phyloP scores from a whole-genome alignment of 2,797 vertebrate species.

The Sebastes miniatus region DNA sequence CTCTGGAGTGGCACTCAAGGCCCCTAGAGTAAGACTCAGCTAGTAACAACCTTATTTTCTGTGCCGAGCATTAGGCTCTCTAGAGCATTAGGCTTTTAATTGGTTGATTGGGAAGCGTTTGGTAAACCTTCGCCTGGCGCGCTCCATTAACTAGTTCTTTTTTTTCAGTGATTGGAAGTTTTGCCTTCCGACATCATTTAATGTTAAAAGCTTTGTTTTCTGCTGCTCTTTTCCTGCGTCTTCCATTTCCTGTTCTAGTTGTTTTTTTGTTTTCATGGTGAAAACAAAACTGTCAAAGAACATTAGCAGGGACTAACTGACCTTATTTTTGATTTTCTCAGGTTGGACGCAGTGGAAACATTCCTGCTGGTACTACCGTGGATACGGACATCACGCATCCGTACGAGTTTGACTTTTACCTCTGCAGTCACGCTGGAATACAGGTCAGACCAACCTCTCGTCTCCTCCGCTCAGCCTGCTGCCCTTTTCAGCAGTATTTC shows the following conservation, averaged over 20 bases:
- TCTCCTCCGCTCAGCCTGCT: background rate
- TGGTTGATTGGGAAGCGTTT: conserved; percentile 51
- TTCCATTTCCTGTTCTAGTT: background rate
- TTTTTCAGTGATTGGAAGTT: conserved; percentile 19
- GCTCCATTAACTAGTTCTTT: conserved; percentile 18
- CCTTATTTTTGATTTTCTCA: conserved; percentile 53
- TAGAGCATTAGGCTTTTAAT: conserved; percentile 49
- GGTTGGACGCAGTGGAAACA: conserved; percentile 98
- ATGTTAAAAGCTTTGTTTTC: conserved; percentile 25
- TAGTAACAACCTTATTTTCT: conserved; percentile 63
- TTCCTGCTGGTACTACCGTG: conserved; percentile 97
- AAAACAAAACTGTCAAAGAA: background rate
- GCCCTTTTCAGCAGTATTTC: background rate
- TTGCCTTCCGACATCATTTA: background rate
- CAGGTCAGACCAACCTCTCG: conserved; percentile 82
- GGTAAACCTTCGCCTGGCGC: conserved; percentile 17
- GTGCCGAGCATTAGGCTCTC: conserved; percentile 43
- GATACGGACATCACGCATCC: conserved; percentile 98
- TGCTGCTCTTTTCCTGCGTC: background rate
- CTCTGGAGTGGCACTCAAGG: conserved; percentile 66
- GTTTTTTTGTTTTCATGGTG: background rate
- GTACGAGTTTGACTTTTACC: conserved; percentile 99
- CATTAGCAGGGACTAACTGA: background rate
- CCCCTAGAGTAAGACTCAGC: conserved; percentile 40
- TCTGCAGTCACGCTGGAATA: conserved; percentile 99